A percentile compares a stretch with the other conserved stretches of the same genome.
These are phyloP conservation scores for Scaptomyza cyrtandrae DNA, from an alignment of 2,888 invertebrate genomes.

Conservation along the genomic window DNA sequence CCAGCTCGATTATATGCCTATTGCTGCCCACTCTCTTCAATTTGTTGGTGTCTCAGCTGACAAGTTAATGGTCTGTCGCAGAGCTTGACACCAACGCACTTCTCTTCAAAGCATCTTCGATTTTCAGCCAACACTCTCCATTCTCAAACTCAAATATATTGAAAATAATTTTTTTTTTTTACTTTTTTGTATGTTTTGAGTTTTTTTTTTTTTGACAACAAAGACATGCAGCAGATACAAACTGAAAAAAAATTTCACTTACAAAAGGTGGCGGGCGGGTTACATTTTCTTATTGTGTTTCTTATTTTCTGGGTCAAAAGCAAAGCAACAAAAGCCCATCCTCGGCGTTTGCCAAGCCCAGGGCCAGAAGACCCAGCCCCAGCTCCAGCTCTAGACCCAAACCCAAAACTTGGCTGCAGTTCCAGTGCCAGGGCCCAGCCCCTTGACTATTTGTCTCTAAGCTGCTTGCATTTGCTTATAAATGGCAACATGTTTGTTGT, in stretches of 20 bases:
- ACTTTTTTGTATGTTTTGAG: background rate
- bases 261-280: constrained; percentile 66
- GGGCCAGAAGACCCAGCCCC: constrained; percentile 13
- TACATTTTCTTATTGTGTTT: constrained; percentile 79
- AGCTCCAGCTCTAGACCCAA: constrained; percentile 2
- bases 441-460: constrained; percentile 56
- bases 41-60: constrained; percentile 26
- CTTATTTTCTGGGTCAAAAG: constrained; percentile 74
- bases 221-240: constrained; percentile 32
- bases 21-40: constrained; percentile 45
- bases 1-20: constrained; percentile 61
- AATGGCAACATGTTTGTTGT: constrained; percentile 46
- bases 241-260: constrained; percentile 72
- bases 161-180: constrained; percentile 12
- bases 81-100: constrained; percentile 59
- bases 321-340: constrained; percentile 68
- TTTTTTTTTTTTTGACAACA: constrained; percentile 32
- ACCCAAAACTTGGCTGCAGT: constrained; percentile 12
- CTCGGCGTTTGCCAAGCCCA: constrained; percentile 72
- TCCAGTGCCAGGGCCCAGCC: constrained; percentile 52
- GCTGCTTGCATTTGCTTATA: constrained; percentile 65
- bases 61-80: constrained; percentile 56
- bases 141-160: constrained; percentile 32
- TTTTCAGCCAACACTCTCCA: constrained; percentile 45
- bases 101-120: constrained; percentile 24